A percentile compares a stretch with the other conserved stretches of the same genome.
These are phyloP conservation scores for Rhagium mordax DNA, from an alignment of 2,888 invertebrate genomes.

Conservation along the genomic window DNA sequence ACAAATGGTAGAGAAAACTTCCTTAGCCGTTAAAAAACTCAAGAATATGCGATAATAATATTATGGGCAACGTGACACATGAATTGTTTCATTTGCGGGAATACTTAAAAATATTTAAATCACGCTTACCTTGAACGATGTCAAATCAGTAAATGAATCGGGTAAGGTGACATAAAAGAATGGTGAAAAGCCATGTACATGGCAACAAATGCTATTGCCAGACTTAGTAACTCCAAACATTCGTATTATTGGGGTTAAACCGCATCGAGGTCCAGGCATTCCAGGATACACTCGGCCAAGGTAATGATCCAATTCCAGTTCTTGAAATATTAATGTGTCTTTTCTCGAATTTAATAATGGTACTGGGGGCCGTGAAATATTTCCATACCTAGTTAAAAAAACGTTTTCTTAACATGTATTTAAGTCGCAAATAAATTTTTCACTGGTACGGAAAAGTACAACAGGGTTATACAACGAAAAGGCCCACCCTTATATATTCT, in stretches of 20 bases:
- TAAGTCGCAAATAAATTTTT: no score
- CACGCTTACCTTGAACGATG: slow-evolving; percentile 76
- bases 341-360: slow-evolving; percentile 77
- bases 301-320: slow-evolving; percentile 95
- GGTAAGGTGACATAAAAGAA: slow-evolving; percentile 96
- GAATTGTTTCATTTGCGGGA: no score
- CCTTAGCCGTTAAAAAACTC: no score
- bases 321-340: slow-evolving; percentile 88
- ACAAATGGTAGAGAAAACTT: no score
- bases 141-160: slow-evolving; percentile 78
- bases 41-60: no score
- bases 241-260: slow-evolving; percentile 90
- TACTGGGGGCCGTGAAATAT: slow-evolving; percentile 75
- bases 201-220: slow-evolving; percentile 97
- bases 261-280: slow-evolving; percentile 90
- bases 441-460: no score
- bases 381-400: neutral
- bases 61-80: no score
- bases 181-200: slow-evolving; percentile 97
- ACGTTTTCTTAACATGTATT: no score
- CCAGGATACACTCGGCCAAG: slow-evolving; percentile 81
- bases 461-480: no score
- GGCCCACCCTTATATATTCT: no score
- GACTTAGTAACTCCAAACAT: slow-evolving; percentile 90
- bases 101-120: no score